These are phyloP conservation scores for Branchinecta sandiegonensis DNA, from an alignment of 2,888 invertebrate genomes.

Conservation along the genomic window DNA sequence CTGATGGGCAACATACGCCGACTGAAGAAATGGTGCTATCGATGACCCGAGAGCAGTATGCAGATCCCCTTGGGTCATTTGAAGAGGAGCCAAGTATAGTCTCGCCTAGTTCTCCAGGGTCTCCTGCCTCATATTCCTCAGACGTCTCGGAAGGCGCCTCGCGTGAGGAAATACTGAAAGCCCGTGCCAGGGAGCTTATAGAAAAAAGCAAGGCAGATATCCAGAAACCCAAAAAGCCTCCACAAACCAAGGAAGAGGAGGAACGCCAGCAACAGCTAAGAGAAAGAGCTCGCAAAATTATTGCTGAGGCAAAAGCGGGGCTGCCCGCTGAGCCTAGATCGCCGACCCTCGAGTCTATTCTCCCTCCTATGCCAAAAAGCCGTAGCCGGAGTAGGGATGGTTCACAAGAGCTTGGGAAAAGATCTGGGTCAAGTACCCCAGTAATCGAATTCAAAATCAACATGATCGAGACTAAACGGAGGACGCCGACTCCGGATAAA, in stretches of 20 bases:
- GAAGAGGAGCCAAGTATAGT: slow-evolving; percentile 43
- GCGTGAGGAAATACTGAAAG: slow-evolving; percentile 6
- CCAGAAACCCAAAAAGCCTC: background rate
- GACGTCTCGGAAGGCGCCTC: background rate
- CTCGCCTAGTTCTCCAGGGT: background rate
- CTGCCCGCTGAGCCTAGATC: slow-evolving; percentile 33
- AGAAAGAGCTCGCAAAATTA: slow-evolving; percentile 73
- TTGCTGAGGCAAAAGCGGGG: slow-evolving; percentile 65
- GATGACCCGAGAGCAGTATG: slow-evolving; percentile 71
- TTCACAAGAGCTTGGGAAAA: slow-evolving; percentile 16
- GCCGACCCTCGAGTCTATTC: slow-evolving; percentile 6
- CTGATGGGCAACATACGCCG: slow-evolving; percentile 23
- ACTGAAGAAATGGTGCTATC: slow-evolving; percentile 34
- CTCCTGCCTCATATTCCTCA: slow-evolving; percentile 6
- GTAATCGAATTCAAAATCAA: background rate
- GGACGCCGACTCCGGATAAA: background rate
- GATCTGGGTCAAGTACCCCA: slow-evolving; percentile 18
- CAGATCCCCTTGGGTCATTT: slow-evolving; percentile 80
- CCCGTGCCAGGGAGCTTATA: background rate
- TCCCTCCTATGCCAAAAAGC: slow-evolving; percentile 17
- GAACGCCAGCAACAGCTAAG: slow-evolving; percentile 70
- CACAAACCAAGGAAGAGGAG: slow-evolving; percentile 48
- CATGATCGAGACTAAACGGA: too few relatives aligned
- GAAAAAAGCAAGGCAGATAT: background rate
- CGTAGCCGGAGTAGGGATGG: slow-evolving; percentile 19